These are phyloP conservation scores for Dromius quadrimaculatus DNA, from an alignment of 2,888 invertebrate genomes.

Conservation along the genomic window DNA sequence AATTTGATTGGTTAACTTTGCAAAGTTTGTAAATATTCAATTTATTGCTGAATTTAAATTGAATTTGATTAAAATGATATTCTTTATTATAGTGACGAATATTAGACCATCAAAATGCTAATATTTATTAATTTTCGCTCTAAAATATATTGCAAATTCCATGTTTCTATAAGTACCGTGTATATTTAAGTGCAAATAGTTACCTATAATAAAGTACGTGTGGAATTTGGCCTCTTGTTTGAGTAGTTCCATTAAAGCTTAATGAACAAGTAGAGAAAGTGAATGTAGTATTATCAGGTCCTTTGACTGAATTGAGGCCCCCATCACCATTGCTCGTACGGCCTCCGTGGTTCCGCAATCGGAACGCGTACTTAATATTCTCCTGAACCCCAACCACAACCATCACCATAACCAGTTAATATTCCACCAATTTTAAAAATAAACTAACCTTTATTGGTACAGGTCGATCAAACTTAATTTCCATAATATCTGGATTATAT, in stretches of 20 bases:
- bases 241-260: constrained; percentile 96
- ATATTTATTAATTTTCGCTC: too few relatives aligned
- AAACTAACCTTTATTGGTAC: constrained; percentile 81
- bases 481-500: constrained; percentile 88
- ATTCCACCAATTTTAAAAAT: background rate
- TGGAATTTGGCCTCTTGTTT: constrained; percentile 94
- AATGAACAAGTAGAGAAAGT: constrained; percentile 91
- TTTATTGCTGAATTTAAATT: too few relatives aligned
- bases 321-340: constrained; percentile 96
- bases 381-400: constrained; percentile 70
- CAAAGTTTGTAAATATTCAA: too few relatives aligned
- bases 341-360: constrained; percentile 90
- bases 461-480: constrained; percentile 91
- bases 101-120: too few relatives aligned
- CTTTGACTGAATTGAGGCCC: constrained; percentile 88
- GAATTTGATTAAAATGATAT: too few relatives aligned
- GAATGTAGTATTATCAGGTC: constrained; percentile 93
- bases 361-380: constrained; percentile 88
- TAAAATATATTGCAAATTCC: too few relatives aligned
- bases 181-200: background rate
- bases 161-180: too few relatives aligned
- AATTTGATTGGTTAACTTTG: too few relatives aligned
- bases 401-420: background rate
- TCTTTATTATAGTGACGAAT: background rate
- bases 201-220: constrained; percentile 90